A percentile compares a stretch with the other conserved stretches of the same genome.
Conservation (phyloP, 1,140 invertebrate species). For the Drosophila ironensis region DNA sequence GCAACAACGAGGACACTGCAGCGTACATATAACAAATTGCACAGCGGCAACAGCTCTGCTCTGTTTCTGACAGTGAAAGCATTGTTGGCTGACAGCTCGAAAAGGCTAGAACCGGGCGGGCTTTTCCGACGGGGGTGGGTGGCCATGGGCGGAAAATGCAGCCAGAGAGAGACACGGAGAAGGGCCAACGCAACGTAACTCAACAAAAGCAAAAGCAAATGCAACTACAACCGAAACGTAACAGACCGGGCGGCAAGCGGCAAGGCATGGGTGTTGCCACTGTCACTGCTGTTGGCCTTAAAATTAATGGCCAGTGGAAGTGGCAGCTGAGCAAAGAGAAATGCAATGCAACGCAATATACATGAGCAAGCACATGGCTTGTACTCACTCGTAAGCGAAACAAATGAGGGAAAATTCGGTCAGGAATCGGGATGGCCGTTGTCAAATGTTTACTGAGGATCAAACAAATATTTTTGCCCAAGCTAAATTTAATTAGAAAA, state of each 20-base stretch:
- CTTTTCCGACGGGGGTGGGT: background rate
- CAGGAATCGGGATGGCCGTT: background rate
- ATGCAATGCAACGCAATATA: slow-evolving; percentile 44
- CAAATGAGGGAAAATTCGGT: background rate
- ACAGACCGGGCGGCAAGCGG: slow-evolving; percentile 13
- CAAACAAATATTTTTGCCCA: background rate
- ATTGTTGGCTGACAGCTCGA: slow-evolving; percentile 72
- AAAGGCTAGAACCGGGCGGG: slow-evolving; percentile 17
- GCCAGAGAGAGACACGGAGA: slow-evolving; percentile 14
- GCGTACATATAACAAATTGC: slow-evolving; percentile 79
- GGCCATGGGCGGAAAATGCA: slow-evolving; percentile 1
- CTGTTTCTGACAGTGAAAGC: slow-evolving; percentile 77
- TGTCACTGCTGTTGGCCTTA: slow-evolving; percentile 58
- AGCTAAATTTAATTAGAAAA: background rate
- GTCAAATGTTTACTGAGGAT: too few relatives aligned
- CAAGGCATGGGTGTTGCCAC: slow-evolving; percentile 33
- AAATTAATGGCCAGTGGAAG: slow-evolving; percentile 74
- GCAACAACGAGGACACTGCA: slow-evolving; percentile 41
- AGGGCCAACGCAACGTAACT: slow-evolving; percentile 47
- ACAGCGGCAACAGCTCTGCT: slow-evolving; percentile 58
- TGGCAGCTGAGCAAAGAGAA: slow-evolving; percentile 61
- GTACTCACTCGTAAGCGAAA: background rate
- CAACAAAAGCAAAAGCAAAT: slow-evolving; percentile 19
- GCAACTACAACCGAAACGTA: slow-evolving; percentile 11
- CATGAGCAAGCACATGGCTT: slow-evolving; percentile 8